Percentiles rank a stretch among this genome's conserved stretches.
These are phyloP conservation scores for Synaphobranchus kaupii DNA, from an alignment of 2,797 vertebrate genomes.

Conservation along the genomic window DNA sequence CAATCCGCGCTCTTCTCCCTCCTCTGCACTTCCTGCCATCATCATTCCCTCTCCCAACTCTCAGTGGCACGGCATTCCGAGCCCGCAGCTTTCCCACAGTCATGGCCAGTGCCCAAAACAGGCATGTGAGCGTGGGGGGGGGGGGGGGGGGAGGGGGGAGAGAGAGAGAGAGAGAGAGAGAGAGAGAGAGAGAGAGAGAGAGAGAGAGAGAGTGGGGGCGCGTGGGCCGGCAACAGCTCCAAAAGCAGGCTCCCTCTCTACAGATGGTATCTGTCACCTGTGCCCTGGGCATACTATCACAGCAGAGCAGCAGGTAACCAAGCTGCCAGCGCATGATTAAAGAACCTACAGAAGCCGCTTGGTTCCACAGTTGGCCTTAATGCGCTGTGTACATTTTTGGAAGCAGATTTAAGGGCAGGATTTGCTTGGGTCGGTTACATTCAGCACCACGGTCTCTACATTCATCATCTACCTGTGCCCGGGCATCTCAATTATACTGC, in stretches of 20 bases:
- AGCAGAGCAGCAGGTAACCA: neutral
- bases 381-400: neutral
- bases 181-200: neutral
- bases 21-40: neutral
- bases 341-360: neutral
- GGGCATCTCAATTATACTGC: neutral
- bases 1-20: neutral
- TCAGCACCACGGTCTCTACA: neutral
- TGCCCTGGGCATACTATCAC: neutral
- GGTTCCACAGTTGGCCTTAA: too few relatives aligned
- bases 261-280: neutral
- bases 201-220: neutral
- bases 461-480: neutral
- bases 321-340: neutral
- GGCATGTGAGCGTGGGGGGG: neutral
- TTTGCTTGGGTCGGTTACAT: neutral
- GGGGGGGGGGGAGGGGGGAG: neutral
- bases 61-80: neutral
- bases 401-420: neutral
- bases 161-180: neutral
- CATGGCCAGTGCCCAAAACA: neutral
- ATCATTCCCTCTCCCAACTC: neutral
- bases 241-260: neutral
- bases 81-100: neutral
- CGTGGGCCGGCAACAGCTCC: neutral